phyloP scores from a whole-genome alignment of 1,140 invertebrate genomes.

The Drosophila punjabiensis region DNA sequence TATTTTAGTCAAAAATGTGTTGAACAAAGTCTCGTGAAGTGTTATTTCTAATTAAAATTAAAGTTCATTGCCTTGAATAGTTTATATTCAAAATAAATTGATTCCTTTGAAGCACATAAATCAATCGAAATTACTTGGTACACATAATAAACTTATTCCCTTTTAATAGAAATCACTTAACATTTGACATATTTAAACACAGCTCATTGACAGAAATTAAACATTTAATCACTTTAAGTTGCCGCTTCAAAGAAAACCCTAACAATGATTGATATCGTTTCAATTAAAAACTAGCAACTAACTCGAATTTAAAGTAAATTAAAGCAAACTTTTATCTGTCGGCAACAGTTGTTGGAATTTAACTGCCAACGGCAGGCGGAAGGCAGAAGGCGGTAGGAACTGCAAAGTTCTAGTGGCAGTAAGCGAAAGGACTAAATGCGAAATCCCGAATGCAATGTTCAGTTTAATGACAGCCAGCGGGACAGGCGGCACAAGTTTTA shows the following conservation, averaged over 20 bases:
- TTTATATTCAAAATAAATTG: neutral
- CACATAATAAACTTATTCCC: neutral
- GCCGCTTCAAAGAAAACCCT: neutral
- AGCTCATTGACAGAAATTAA: neutral
- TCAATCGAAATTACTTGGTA: neutral
- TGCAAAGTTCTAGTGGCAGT: slow-evolving; percentile 19
- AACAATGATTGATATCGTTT: slow-evolving; percentile 28
- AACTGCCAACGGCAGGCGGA: slow-evolving; percentile 15
- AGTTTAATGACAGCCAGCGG: slow-evolving; percentile 48
- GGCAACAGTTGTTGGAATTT: slow-evolving; percentile 21
- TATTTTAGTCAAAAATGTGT: neutral
- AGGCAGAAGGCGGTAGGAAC: neutral
- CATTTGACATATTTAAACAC: neutral
- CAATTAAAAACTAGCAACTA: slow-evolving; percentile 5
- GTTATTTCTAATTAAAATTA: neutral
- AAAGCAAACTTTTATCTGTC: slow-evolving; percentile 39
- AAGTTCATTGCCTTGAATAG: neutral
- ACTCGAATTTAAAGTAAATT: slow-evolving; percentile 19
- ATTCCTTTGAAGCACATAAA: neutral
- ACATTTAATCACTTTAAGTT: neutral
- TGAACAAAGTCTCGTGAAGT: neutral
- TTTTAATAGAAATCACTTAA: neutral
- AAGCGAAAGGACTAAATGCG: slow-evolving; percentile 8
- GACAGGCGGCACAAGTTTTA: slow-evolving; percentile 57
- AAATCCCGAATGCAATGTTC: slow-evolving; percentile 52